Evolutionary conservation across 92 coral and sea anemone genomes (phyloP).

Genomic region (Actinernus sp.): DNA sequence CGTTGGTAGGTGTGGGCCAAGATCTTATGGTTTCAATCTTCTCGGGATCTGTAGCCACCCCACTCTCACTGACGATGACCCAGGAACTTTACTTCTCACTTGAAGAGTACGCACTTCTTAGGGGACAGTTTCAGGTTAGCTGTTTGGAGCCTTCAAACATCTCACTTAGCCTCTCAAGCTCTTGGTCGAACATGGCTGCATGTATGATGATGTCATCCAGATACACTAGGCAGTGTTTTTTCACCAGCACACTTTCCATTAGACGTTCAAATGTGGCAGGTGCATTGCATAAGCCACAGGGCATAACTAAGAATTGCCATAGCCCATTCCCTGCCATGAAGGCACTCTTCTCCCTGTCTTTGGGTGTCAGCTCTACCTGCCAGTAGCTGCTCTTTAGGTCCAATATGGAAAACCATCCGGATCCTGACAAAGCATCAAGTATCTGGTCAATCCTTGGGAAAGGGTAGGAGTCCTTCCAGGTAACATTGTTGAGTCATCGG

Average conservation of each 20-base stretch:
- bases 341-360: neutral
- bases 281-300: too few species aligned
- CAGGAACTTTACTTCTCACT: constrained; percentile 28
- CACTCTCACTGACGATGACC: constrained; percentile 54
- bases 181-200: constrained; percentile 33
- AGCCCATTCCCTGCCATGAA: neutral
- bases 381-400: constrained; percentile 2
- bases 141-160: constrained; percentile 42
- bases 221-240: neutral
- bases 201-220: constrained; percentile 28
- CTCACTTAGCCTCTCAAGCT: constrained; percentile 20
- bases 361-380: neutral
- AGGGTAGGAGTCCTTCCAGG: constrained; percentile 11
- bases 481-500: neutral
- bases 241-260: constrained; percentile 7
- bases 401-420: neutral
- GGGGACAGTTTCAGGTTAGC: too few species aligned
- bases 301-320: constrained; percentile 2
- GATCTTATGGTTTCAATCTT: constrained; percentile 43
- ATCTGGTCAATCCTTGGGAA: neutral
- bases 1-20: constrained; percentile 36
- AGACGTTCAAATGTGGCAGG: constrained; percentile 34
- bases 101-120: too few species aligned
- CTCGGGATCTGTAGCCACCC: constrained; percentile 49
- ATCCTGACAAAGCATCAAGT: neutral